Conservation (phyloP, 2,113 vertebrate genomes). For the Micromys minutus region DNA sequence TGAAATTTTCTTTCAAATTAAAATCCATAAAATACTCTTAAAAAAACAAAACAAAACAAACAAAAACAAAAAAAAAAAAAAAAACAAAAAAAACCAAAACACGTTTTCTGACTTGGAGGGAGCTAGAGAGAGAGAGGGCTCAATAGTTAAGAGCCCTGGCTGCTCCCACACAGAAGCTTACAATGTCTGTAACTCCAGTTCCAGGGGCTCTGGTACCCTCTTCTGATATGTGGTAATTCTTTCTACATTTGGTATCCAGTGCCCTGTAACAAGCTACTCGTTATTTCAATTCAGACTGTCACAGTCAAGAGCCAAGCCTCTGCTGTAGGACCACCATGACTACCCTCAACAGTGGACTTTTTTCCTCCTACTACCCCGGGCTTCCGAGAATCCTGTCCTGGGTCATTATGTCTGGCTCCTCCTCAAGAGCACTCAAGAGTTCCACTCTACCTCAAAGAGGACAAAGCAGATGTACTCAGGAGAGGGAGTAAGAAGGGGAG, state of each 20-base stretch:
- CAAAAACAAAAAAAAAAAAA: too few species aligned
- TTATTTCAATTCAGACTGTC: neutral
- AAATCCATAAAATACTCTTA: neutral
- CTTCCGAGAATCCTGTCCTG: neutral
- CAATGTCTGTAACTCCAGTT: neutral
- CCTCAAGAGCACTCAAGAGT: neutral
- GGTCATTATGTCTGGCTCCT: neutral
- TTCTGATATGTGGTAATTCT: neutral
- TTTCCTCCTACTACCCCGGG: neutral
- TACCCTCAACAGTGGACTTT: neutral
- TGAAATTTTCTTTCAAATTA: conserved; percentile 11
- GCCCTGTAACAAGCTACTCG: too few species aligned
- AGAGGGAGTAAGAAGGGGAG: neutral
- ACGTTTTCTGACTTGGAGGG: neutral
- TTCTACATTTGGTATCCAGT: neutral
- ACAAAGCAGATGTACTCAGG: neutral
- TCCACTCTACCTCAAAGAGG: neutral
- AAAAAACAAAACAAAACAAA: too few species aligned
- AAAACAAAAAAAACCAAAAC: too few species aligned
- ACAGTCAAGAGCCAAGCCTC: neutral
- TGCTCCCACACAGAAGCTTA: neutral
- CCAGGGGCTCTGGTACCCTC: too few species aligned
- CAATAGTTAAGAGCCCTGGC: neutral
- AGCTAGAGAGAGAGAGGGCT: too few species aligned
- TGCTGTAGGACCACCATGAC: neutral